Evolutionary conservation across 2,888 invertebrate genomes (phyloP), one percentile per base, ranked within the genome.

Genomic region (Dynastes hyllus): DNA sequence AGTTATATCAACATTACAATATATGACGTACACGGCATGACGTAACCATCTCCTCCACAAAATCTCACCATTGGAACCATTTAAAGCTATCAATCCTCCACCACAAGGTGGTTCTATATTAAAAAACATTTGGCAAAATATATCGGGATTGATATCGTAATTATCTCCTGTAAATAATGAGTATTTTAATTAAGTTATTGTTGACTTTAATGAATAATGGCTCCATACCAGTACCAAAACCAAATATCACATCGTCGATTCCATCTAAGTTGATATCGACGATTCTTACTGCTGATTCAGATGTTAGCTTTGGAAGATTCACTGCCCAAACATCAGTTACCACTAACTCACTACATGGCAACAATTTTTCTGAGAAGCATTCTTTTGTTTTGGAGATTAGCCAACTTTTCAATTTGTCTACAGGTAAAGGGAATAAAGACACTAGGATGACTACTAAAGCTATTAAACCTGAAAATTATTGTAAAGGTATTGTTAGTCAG

Each of bases 1-100:
- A 84, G 94, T 93, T 8, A 96, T 87, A 87, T 96, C 96, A 16
- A 91, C 89, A 22, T 91, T 91, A 87, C 96, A 96, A 84, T 94
- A 93, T 40, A 96, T 85, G 0, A 93, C 93, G 87, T 94, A 95
- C 22, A 96, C 91, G 82, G 94, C 93, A 83, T 95, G 94, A 53
- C 92, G 90, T 5, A 93, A 91, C 92, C 95, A 95, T 82, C 92
- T 92, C 58, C 92, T 92, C 96, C 96, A 96, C 13, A 95, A 84
- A n/a, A 92, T 91, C 50, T 91, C 89, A 0, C 96, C 96, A 58
- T 91, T 93, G 32, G 85, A 87, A 0, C 96, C 96, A 87, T 95
- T 93, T n/a, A 96, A 86, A 0, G 95, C 95, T 81, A 95, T 88
- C 9, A 95, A 90, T 6, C 96, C 95, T 3, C 95, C 96, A 81